A percentile compares a stretch with the other conserved stretches of the same genome.
phyloP scores from a whole-genome alignment of 2,797 vertebrate species.

The Spinus olivaceus region DNA sequence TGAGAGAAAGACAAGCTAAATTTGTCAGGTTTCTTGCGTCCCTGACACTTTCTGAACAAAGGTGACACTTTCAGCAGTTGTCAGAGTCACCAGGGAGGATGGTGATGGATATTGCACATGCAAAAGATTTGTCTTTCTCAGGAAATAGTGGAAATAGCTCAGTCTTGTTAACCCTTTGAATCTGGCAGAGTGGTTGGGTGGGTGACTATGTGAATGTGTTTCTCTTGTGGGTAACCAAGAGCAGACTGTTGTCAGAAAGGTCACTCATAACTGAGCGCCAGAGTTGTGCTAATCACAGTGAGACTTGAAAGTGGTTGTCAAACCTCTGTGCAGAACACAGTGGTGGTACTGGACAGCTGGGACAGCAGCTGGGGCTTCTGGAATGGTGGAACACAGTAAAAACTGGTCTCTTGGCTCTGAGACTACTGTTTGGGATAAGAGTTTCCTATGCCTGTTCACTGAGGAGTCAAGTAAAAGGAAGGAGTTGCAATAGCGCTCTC shows the following conservation, averaged over 20 bases:
- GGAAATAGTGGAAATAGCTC: not conserved
- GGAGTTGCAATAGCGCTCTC: not conserved
- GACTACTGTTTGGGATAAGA: not conserved
- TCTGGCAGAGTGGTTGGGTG: not conserved
- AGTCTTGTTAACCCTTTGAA: not conserved
- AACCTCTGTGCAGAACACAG: rapidly evolving
- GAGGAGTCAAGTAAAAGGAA: not conserved
- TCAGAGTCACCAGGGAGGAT: not conserved
- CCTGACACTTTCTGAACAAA: not conserved
- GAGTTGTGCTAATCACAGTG: not conserved
- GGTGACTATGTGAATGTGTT: not conserved
- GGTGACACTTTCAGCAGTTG: not conserved
- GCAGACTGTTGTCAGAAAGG: not conserved
- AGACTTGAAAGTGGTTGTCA: not conserved
- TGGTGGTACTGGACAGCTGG: not conserved
- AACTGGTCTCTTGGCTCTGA: not conserved
- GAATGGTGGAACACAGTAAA: not conserved
- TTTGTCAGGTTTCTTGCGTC: not conserved
- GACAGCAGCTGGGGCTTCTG: not conserved
- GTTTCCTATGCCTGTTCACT: not conserved
- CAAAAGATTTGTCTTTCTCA: not conserved
- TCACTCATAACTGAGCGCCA: not conserved
- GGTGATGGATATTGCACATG: not conserved
- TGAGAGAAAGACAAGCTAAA: not conserved
- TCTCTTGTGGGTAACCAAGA: not conserved